Evolutionary conservation across 2,113 vertebrate genomes (phyloP).

Genomic region (Alces alces): DNA sequence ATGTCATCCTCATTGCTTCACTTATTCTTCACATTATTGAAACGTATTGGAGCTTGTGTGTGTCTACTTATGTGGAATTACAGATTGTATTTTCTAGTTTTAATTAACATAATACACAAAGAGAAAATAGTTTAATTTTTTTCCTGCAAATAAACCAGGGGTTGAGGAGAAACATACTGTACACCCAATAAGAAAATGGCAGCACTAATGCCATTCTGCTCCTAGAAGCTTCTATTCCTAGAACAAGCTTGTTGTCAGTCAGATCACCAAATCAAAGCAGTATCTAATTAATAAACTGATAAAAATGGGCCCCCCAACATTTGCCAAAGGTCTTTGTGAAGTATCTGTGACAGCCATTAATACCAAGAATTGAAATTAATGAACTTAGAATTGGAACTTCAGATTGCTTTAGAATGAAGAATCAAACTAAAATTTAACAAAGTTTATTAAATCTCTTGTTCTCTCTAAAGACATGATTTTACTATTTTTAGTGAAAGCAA

Average conservation of each 20-base stretch:
- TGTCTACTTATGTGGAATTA: neutral
- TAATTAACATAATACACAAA: neutral
- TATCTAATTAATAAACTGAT: constrained; percentile 1
- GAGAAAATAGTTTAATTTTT: neutral
- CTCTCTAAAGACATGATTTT: neutral
- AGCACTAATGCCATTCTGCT: neutral
- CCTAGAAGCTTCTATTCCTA: neutral
- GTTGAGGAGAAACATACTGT: neutral
- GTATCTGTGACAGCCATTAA: neutral
- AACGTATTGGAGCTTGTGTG: neutral
- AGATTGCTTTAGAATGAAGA: constrained; percentile 9
- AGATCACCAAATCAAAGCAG: neutral
- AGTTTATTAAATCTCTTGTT: neutral
- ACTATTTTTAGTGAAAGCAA: constrained; percentile 11
- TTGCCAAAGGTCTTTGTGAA: neutral
- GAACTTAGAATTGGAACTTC: neutral
- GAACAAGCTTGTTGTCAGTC: constrained; percentile 7
- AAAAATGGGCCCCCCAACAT: neutral
- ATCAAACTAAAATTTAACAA: neutral
- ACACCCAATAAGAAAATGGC: neutral
- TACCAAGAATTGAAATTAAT: constrained; percentile 13
- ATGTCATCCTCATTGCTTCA: neutral
- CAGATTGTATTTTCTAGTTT: neutral
- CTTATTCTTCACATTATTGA: neutral
- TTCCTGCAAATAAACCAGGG: neutral